phyloP scores from a whole-genome alignment of 1,140 invertebrate species.

The Tachypleus tridentatus region DNA sequence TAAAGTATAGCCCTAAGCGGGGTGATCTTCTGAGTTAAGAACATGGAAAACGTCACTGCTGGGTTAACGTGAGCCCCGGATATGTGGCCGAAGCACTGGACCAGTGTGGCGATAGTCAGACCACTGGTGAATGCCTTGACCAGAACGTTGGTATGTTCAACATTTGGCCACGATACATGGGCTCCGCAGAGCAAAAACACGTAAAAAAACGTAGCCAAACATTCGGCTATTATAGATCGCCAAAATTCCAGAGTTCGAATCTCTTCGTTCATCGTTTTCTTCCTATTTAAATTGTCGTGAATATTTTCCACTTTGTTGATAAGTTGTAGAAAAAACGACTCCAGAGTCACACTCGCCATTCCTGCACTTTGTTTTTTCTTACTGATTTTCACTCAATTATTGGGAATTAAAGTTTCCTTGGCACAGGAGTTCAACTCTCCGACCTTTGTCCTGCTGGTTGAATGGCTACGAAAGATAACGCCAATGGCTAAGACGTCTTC shows the following conservation, averaged over 20 bases:
- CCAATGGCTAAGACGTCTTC: no score
- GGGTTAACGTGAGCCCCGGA: slow-evolving; percentile 67
- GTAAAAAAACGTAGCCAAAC: slow-evolving; percentile 69
- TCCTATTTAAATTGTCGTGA: slow-evolving; percentile 11
- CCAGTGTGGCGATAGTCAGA: slow-evolving; percentile 65
- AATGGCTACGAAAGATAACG: no score
- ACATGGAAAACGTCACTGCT: slow-evolving; percentile 59
- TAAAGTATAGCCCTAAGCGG: slow-evolving; percentile 58
- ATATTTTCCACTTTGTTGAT: slow-evolving; percentile 14
- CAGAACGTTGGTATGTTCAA: slow-evolving; percentile 7
- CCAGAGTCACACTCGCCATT: slow-evolving; percentile 16
- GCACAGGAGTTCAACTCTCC: no score
- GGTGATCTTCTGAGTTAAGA: slow-evolving; percentile 56
- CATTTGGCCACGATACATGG: slow-evolving; percentile 48
- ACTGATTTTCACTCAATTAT: no score
- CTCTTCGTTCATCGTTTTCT: slow-evolving; percentile 52
- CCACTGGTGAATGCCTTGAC: slow-evolving; percentile 42
- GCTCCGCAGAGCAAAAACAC: slow-evolving; percentile 71
- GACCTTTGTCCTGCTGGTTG: no score
- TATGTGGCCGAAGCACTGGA: slow-evolving; percentile 69
- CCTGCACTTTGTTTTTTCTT: no score
- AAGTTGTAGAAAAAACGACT: slow-evolving; percentile 21
- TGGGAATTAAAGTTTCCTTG: no score
- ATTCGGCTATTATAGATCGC: slow-evolving; percentile 74
- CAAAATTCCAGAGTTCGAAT: slow-evolving; percentile 74